Base-by-base conservation (phyloP, 2,888 invertebrate genomes). In the Nemotelus nigrinus region DNA sequence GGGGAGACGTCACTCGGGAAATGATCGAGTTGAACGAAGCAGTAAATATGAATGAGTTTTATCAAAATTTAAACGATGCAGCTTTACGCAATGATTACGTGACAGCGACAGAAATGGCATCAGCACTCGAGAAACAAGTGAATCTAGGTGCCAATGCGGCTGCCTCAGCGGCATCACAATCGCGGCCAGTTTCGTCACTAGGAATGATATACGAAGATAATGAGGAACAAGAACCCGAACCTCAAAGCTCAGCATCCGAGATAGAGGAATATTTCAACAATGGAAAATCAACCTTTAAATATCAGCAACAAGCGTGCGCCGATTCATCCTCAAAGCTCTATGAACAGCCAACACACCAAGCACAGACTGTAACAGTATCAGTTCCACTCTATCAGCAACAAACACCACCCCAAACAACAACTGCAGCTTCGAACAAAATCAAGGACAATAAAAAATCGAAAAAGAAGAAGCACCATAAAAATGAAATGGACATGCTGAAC, bases 141-240 rank as follows among this genome's bases (percentile, higher is more conserved):
- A 81, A 82, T 0, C 81, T 83, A 48, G 77, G 78, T 25, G 58
- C 47, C 39, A 44, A 81, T 7, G 78, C 76, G 0, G 80, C 81
- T 1, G 71, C 82, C 44, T 88, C 82, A 6, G 79, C 74, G 0
- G 80, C 81, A 2, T 75, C 82, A 39, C 88, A 89, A 39, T 90
- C 92, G 39, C 89, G 92, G 80, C 91, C 92, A 77, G 88, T 91
- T 80, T 93, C 93, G 71, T 94, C 95, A 82, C 88, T 95, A 81
- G 94, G 93, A 80, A 94, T 95, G 93, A 95, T 95, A 82, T 94
- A 95, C 92, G 95, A 95, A 86, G 94, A 94, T 82, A 92, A 93
- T 8, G 94, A 94, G 86, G 94, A 95, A 82, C 80, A 81, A 64
- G 80, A 82, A 64, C 80, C 80, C 7, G 86, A 86, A 39, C 88